These are phyloP conservation scores for Tetraneura akinire DNA, from an alignment of 1,140 invertebrate species.

Conservation along the genomic window DNA sequence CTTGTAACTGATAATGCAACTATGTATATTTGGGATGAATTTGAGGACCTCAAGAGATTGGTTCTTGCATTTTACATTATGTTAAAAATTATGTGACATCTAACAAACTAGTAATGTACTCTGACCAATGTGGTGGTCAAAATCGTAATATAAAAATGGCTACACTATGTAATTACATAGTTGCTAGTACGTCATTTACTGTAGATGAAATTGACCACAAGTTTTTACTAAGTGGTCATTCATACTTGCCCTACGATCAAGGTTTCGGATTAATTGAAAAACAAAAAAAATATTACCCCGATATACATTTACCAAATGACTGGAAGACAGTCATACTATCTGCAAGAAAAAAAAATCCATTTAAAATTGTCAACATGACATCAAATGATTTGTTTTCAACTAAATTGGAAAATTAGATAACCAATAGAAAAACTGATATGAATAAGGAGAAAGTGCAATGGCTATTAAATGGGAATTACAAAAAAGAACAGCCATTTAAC, in stretches of 20 bases:
- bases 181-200: neutral
- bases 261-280: slow-evolving; percentile 49
- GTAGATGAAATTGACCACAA: slow-evolving; percentile 40
- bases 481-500: slow-evolving; percentile 8
- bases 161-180: neutral
- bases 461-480: slow-evolving; percentile 26
- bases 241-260: slow-evolving; percentile 53
- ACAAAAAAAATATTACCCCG: slow-evolving; percentile 11
- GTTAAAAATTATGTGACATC: neutral
- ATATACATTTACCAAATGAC: slow-evolving; percentile 17
- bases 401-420: neutral
- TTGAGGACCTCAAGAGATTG: neutral
- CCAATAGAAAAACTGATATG: neutral
- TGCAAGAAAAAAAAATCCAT: slow-evolving; percentile 5
- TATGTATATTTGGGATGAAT: neutral
- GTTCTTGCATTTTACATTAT: neutral
- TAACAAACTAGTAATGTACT: neutral
- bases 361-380: slow-evolving; percentile 5
- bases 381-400: slow-evolving; percentile 21
- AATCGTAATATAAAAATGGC: neutral
- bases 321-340: neutral
- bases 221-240: slow-evolving; percentile 56
- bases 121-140: no score
- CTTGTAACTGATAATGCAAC: neutral
- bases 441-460: slow-evolving; percentile 19